Evolutionary conservation across 2,113 vertebrate genomes (phyloP), one percentile per base, ranked within the genome.

Genomic region (Cariama cristata): DNA sequence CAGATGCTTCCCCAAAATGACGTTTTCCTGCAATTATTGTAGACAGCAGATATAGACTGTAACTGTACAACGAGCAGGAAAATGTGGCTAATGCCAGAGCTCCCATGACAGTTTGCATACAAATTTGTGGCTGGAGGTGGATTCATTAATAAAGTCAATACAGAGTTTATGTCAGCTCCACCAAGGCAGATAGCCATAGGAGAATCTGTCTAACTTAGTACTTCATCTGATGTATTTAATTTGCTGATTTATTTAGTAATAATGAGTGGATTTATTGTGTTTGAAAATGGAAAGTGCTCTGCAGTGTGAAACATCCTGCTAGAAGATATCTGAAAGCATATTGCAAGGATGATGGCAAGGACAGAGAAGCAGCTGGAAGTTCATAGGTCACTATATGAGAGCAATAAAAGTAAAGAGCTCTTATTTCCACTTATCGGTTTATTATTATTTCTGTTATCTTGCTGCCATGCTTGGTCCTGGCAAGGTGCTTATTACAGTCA

Each of bases 81-180:
- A 97, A 96, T 58, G 50, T 20, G 71, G 64, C 92, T 94, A 59
- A 92, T 85, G 75, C 60, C 58, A 60, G 75, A 72, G 82, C 73
- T 97, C 82, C 86, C n/a, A 11, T 90, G 97, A 90, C 77, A 87
- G 74, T 76, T 93, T 94, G 55, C 75, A 87, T 93, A 67, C 71
- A 97, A 92, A 90, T 93, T 95, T 96, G 86, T 92, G 89, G 91
- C 92, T 96, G 68, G 52, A 91, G 95, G 95, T 88, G 33, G 86
- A 94, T 93, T 96, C 95, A 94, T 95, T 98, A 96, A 97, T 97
- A 97, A 97, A 98, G 97, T 96, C 93, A 96, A 91, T 88, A 93
- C 60, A 56, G 81, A 93, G 74, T 87, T 74, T 69, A 79, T 89
- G 26, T 83, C 80, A 90, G 68, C 50, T 79, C 53, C 38, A 86